Percentiles rank a stretch among this genome's conserved stretches.
These are phyloP conservation scores for Nomada hirtipes DNA, from an alignment of 2,888 invertebrate genomes.

Conservation along the genomic window DNA sequence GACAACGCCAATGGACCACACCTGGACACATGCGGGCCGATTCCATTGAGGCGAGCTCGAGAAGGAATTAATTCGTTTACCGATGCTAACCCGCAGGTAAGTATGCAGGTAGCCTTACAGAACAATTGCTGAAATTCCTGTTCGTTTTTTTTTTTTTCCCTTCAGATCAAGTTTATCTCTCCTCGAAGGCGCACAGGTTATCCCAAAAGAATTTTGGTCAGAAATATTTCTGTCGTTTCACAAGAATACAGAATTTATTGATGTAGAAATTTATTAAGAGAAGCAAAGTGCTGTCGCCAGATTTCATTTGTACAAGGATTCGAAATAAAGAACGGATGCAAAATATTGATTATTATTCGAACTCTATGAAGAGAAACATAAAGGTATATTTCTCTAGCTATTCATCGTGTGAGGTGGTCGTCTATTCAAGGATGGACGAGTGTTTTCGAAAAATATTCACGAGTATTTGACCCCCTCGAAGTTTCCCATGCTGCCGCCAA, in stretches of 20 bases:
- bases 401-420: constrained; percentile 2
- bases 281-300: too few relatives aligned
- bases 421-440: constrained; percentile 30
- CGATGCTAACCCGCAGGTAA: constrained; percentile 62
- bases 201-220: too few relatives aligned
- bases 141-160: not conserved
- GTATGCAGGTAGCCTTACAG: constrained; percentile 59
- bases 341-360: too few relatives aligned
- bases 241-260: too few relatives aligned
- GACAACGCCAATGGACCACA: constrained; percentile 67
- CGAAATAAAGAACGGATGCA: too few relatives aligned
- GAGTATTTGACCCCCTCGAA: constrained; percentile 40
- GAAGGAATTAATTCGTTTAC: constrained; percentile 62
- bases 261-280: too few relatives aligned
- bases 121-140: constrained; percentile 10
- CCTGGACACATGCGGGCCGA: constrained; percentile 78
- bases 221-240: too few relatives aligned
- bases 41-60: constrained; percentile 29
- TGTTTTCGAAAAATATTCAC: constrained; percentile 55
- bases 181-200: too few relatives aligned
- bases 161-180: not conserved
- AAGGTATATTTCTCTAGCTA: not conserved
- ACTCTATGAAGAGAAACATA: not conserved
- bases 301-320: too few relatives aligned
- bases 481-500: constrained; percentile 60